A percentile compares a stretch with the other conserved stretches of the same genome.
phyloP scores from a whole-genome alignment of 53 echinoderm and acorn worm genomes.

The Echinarachnius parma region DNA sequence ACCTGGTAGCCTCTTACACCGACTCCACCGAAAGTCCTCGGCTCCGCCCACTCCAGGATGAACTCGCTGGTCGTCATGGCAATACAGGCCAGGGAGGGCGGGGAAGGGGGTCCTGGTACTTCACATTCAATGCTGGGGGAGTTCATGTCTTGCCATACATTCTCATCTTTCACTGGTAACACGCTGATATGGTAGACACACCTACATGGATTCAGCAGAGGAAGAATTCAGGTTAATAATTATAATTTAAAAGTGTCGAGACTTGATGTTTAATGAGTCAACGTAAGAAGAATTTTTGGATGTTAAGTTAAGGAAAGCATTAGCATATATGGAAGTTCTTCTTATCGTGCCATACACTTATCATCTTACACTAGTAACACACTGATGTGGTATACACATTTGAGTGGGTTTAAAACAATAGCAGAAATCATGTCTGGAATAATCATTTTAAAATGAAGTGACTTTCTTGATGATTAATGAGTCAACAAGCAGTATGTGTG shows the following conservation, averaged over 20 bases:
- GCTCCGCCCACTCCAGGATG: constrained; percentile 83
- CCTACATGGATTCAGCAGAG: too few species aligned
- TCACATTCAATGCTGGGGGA: constrained; percentile 61
- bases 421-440: too few species aligned
- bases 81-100: constrained; percentile 70
- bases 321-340: too few species aligned
- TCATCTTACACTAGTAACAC: constrained; percentile 67
- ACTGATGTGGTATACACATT: constrained; percentile 72
- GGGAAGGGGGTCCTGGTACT: constrained; percentile 78
- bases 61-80: constrained; percentile 59
- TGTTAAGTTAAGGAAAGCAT: too few species aligned
- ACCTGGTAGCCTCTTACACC: constrained; percentile 76
- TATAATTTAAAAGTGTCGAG: too few species aligned
- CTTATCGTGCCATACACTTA: constrained; percentile 73
- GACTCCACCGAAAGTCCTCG: constrained; percentile 72
- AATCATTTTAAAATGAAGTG: too few species aligned
- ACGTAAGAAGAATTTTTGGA: too few species aligned
- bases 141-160: constrained; percentile 73
- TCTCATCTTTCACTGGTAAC: constrained; percentile 64
- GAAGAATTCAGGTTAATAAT: too few species aligned
- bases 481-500: too few species aligned
- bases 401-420: too few species aligned
- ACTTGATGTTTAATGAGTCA: too few species aligned
- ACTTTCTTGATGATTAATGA: too few species aligned
- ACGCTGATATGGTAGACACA: constrained; percentile 73